phyloP scores from a whole-genome alignment of 2,888 invertebrate genomes.

The Dynastes maya region DNA sequence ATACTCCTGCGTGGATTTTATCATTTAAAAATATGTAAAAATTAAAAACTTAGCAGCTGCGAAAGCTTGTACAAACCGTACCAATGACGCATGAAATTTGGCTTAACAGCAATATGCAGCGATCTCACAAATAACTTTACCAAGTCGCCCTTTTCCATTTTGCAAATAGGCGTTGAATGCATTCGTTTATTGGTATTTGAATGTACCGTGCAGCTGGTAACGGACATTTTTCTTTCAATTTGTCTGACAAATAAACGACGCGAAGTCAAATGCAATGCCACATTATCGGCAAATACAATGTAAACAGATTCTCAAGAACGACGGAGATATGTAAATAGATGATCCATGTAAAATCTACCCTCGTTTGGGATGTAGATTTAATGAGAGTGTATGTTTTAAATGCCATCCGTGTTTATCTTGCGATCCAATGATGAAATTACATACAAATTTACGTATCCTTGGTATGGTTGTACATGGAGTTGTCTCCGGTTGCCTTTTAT shows the following conservation, averaged over 20 bases:
- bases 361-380: constrained; percentile 32
- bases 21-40: constrained; percentile 8
- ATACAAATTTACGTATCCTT: no score
- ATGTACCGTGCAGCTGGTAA: constrained; percentile 44
- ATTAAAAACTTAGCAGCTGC: neutral
- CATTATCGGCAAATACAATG: constrained; percentile 36
- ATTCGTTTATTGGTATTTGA: constrained; percentile 46
- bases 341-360: constrained; percentile 31
- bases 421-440: neutral
- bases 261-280: constrained; percentile 24
- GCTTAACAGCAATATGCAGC: constrained; percentile 12
- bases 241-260: constrained; percentile 49
- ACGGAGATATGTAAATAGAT: constrained; percentile 28
- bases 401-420: constrained; percentile 21
- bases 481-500: no score
- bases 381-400: constrained; percentile 25
- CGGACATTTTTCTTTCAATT: constrained; percentile 47
- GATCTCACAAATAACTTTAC: constrained; percentile 13
- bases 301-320: constrained; percentile 39
- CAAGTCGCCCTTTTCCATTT: constrained; percentile 36
- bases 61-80: constrained; percentile 9
- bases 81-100: constrained; percentile 35
- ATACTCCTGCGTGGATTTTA: no score
- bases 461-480: no score
- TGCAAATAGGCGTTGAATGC: constrained; percentile 46